These are phyloP conservation scores for Andinoacara biseriatus DNA, from an alignment of 2,113 vertebrate genomes.

Conservation along the genomic window DNA sequence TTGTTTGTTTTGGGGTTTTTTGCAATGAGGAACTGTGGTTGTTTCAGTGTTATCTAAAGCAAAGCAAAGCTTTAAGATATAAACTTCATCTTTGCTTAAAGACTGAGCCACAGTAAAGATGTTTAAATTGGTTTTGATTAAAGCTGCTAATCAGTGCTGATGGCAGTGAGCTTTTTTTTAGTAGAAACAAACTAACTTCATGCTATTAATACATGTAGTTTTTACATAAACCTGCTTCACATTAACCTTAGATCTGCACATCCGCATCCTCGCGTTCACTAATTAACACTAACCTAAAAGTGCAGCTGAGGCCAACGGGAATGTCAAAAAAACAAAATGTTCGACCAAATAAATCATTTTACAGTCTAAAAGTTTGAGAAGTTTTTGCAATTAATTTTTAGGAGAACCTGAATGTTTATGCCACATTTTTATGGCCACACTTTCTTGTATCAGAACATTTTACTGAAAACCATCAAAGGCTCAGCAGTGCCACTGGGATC, in stretches of 20 bases:
- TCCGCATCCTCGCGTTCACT: not conserved
- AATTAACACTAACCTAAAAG: not conserved
- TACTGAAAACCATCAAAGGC: not conserved
- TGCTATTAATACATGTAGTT: not conserved
- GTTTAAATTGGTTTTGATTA: not conserved
- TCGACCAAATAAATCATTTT: not conserved
- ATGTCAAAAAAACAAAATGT: not conserved
- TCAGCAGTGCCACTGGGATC: not conserved
- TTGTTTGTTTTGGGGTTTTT: not conserved
- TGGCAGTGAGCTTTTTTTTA: not conserved
- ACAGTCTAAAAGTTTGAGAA: not conserved
- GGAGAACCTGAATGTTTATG: not conserved
- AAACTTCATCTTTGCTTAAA: not conserved
- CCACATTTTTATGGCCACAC: not conserved
- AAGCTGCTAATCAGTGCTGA: not conserved
- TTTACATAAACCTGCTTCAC: too few relatives aligned
- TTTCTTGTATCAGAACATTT: not conserved
- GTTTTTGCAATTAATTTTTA: not conserved
- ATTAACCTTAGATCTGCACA: not conserved
- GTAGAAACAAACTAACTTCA: not conserved
- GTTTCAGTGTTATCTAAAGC: slow-evolving; percentile 5
- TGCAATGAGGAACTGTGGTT: not conserved
- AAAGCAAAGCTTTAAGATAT: not conserved
- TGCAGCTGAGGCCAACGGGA: not conserved
- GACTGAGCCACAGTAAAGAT: not conserved